phyloP scores from a whole-genome alignment of 2,888 invertebrate genomes.

The Cheilosia vernalis region DNA sequence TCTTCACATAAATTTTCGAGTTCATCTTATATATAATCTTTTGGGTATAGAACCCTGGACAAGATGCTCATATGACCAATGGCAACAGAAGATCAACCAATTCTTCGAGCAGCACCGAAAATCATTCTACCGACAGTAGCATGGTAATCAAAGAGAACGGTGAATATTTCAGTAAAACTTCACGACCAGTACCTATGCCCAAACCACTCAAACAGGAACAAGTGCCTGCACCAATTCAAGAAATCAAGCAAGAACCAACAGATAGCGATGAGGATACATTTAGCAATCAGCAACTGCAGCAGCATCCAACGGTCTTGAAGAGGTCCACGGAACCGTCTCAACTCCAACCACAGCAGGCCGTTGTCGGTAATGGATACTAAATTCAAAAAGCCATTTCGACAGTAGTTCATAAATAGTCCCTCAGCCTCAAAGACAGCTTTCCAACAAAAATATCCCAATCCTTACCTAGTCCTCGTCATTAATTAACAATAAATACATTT shows the following conservation, averaged over 20 bases:
- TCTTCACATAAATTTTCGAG: neutral
- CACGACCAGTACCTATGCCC: conserved; percentile 49
- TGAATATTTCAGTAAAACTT: conserved; percentile 19
- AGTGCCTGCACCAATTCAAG: conserved; percentile 46
- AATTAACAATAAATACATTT: conserved; percentile 21
- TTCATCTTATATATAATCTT: conserved; percentile 12
- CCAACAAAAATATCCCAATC: conserved; percentile 3
- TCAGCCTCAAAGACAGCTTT: neutral
- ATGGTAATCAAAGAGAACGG: conserved; percentile 67
- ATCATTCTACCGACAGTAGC: conserved; percentile 26
- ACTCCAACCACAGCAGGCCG: conserved; percentile 48
- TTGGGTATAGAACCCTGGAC: conserved; percentile 28
- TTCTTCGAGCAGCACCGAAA: conserved; percentile 29
- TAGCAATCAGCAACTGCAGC: neutral
- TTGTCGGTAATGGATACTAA: conserved; percentile 71
- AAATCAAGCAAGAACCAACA: conserved; percentile 64
- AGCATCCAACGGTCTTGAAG: neutral
- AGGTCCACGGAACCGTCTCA: neutral
- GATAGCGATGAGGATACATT: conserved; percentile 39
- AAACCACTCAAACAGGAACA: conserved; percentile 42
- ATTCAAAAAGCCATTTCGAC: conserved; percentile 41
- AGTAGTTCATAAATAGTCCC: conserved; percentile 48
- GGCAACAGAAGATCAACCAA: conserved; percentile 30
- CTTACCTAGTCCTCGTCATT: conserved; percentile 23
- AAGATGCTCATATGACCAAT: conserved; percentile 34